Percentiles rank a stretch among this genome's conserved stretches.
Evolutionary conservation across 2,113 vertebrate species (phyloP).

Genomic region (Neodon shergylaensis): DNA sequence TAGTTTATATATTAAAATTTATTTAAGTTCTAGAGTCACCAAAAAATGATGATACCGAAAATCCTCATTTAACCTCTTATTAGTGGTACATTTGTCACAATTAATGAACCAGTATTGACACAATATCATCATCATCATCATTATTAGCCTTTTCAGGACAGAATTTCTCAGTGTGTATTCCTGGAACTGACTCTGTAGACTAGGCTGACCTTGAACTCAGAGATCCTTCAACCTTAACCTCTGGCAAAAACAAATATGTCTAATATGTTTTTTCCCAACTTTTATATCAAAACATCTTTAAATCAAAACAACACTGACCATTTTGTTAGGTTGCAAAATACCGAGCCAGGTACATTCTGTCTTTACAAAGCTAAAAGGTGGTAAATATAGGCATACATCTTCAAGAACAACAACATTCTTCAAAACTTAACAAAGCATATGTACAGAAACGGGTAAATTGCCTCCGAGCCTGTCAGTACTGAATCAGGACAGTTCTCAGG

Average conservation of each 20-base stretch:
- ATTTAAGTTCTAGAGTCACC: neutral
- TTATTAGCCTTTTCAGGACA: neutral
- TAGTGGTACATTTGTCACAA: neutral
- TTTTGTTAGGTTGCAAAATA: no score
- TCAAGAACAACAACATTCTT: no score
- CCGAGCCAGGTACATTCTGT: no score
- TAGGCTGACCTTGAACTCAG: neutral
- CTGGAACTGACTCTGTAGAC: neutral
- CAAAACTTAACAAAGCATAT: neutral
- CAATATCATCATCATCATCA: neutral
- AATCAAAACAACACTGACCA: no score
- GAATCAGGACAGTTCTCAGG: neutral
- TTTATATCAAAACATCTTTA: no score
- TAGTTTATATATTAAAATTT: neutral
- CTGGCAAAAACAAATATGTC: no score
- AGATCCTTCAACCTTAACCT: neutral
- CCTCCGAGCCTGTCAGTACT: neutral
- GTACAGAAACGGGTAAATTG: neutral
- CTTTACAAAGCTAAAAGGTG: no score
- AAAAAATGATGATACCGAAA: neutral
- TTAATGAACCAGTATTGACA: neutral
- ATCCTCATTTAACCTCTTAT: neutral
- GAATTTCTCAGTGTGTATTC: neutral
- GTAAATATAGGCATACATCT: no score
- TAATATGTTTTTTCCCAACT: no score